phyloP scores from a whole-genome alignment of 2,888 invertebrate genomes.

The Anarsia innoxiella region DNA sequence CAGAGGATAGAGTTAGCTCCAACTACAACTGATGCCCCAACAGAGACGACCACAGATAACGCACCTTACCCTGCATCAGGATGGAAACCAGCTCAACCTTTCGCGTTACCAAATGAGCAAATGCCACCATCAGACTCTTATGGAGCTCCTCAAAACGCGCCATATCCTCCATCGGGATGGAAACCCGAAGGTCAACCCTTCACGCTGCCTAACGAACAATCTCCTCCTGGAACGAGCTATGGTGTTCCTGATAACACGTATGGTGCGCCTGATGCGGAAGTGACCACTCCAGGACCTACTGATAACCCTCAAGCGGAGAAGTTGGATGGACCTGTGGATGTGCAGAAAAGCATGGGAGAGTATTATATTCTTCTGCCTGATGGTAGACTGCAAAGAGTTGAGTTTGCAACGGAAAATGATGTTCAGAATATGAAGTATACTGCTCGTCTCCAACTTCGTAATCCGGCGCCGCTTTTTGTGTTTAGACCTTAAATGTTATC shows the following conservation, averaged over 20 bases:
- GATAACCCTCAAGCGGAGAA: constrained; percentile 53
- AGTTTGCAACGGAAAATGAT: constrained; percentile 69
- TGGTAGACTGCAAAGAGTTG: constrained; percentile 77
- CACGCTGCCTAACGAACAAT: constrained; percentile 49
- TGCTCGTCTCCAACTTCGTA: constrained; percentile 72
- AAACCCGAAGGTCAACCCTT: constrained; percentile 56
- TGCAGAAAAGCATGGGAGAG: constrained; percentile 69
- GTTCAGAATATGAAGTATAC: constrained; percentile 76
- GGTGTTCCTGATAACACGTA: constrained; percentile 46
- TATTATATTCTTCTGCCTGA: constrained; percentile 79
- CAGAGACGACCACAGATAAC: constrained; percentile 50
- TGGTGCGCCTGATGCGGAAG: constrained; percentile 42
- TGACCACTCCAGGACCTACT: constrained; percentile 42
- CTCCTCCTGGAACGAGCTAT: constrained; percentile 43
- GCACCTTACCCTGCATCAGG: constrained; percentile 54
- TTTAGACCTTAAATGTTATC: constrained; percentile 45
- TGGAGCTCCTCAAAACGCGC: constrained; percentile 38
- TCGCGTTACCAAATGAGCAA: constrained; percentile 32
- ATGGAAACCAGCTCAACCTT: constrained; percentile 54
- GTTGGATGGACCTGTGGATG: constrained; percentile 53
- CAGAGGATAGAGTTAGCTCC: constrained; percentile 64
- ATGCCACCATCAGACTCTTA: constrained; percentile 34
- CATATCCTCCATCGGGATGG: constrained; percentile 63
- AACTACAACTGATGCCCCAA: constrained; percentile 54
- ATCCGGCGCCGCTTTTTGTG: constrained; percentile 47